phyloP scores from a whole-genome alignment of 2,113 vertebrate genomes.

The Oreotrochilus melanogaster region DNA sequence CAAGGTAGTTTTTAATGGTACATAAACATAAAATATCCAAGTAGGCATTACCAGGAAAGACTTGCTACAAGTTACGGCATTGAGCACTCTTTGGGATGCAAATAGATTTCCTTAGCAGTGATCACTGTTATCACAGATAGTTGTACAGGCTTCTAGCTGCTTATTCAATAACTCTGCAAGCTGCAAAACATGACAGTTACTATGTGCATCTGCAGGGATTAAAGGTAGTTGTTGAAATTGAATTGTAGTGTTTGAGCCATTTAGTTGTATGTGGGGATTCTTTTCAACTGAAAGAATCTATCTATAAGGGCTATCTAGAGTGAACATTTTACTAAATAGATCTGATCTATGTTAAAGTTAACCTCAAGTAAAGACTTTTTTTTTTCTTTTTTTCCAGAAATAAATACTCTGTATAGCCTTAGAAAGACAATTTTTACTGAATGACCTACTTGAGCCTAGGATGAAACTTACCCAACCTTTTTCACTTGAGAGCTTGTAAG shows the following conservation, averaged over 20 bases:
- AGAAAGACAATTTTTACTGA: constrained; percentile 26
- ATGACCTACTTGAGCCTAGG: background rate
- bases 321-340: background rate
- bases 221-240: constrained; percentile 5
- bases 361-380: background rate
- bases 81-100: background rate
- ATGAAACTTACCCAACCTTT: constrained; percentile 6
- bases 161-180: constrained; percentile 14
- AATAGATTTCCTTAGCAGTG: background rate
- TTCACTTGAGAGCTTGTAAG: constrained; percentile 8
- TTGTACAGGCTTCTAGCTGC: background rate
- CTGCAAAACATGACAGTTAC: constrained; percentile 29
- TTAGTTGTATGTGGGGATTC: background rate
- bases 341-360: background rate
- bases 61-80: background rate
- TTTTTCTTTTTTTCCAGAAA: background rate
- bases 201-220: constrained; percentile 11
- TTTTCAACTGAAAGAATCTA: constrained; percentile 6
- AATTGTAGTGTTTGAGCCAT: background rate
- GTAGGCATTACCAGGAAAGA: background rate
- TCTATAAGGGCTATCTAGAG: background rate
- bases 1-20: background rate
- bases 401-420: background rate
- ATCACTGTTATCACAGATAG: background rate
- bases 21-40: background rate